phyloP scores from a whole-genome alignment of 2,888 invertebrate genomes.

The Drosophila falleni region DNA sequence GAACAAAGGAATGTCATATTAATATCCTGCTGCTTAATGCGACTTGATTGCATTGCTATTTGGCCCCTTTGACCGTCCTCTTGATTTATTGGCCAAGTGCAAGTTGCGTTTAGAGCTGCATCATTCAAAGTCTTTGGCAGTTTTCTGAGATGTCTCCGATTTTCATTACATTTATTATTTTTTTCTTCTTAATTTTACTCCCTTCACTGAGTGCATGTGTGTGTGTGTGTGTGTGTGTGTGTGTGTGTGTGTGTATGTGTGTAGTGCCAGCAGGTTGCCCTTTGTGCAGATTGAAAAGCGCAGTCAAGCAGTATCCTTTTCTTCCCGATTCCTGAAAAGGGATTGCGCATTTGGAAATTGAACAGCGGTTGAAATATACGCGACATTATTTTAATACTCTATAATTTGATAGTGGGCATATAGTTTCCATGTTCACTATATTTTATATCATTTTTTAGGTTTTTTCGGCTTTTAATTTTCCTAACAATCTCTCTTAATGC shows the following conservation, averaged over 20 bases:
- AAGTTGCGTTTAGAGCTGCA: slow-evolving; percentile 29
- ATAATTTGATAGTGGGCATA: too few species aligned
- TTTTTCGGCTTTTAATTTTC: too few species aligned
- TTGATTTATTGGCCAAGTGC: slow-evolving; percentile 65
- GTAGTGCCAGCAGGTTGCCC: slow-evolving; percentile 35
- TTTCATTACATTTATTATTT: slow-evolving; percentile 65
- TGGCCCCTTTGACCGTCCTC: slow-evolving; percentile 16
- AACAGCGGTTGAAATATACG: slow-evolving; percentile 50
- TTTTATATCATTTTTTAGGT: not conserved
- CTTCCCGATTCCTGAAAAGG: not conserved
- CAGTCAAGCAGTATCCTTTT: slow-evolving; percentile 65
- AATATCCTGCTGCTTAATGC: slow-evolving; percentile 65
- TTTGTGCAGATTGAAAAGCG: slow-evolving; percentile 72
- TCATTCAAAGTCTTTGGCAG: slow-evolving; percentile 7
- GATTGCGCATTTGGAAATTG: slow-evolving; percentile 62
- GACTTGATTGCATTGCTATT: slow-evolving; percentile 49
- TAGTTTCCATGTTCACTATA: not conserved
- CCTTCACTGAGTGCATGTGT: slow-evolving; percentile 4
- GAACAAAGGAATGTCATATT: slow-evolving; percentile 30
- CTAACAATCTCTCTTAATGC: too few species aligned
- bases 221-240: slow-evolving; percentile 24
- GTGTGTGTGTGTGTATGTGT: slow-evolving; percentile 25
- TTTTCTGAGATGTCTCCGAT: slow-evolving; percentile 16
- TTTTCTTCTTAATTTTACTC: slow-evolving; percentile 63
- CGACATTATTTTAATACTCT: slow-evolving; percentile 49